Percentiles rank a stretch among this genome's conserved stretches.
phyloP scores from a whole-genome alignment of 2,888 invertebrate species.

The Xanthia icteritia region DNA sequence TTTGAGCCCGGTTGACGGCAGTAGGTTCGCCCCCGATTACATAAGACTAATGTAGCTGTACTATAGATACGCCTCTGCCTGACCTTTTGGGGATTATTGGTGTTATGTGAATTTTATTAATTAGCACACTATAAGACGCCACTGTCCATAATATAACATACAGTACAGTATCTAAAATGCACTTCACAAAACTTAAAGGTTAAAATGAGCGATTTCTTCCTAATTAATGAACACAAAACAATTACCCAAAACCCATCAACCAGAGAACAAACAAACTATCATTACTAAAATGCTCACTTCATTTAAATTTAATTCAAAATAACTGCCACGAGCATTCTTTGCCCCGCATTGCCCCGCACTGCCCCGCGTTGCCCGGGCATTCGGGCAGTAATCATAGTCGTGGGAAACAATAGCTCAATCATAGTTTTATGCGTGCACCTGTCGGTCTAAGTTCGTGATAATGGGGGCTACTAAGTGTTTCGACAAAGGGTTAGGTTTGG shows the following conservation, averaged over 20 bases:
- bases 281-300: conserved; percentile 51
- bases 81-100: no score
- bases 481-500: not conserved
- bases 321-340: conserved; percentile 53
- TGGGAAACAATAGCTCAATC: conserved; percentile 90
- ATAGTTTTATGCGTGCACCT: conserved; percentile 85
- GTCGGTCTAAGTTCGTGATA: conserved; percentile 76
- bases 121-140: not conserved
- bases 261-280: conserved; percentile 20
- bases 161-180: not conserved
- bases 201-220: not conserved
- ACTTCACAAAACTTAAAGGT: not conserved
- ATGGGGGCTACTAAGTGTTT: conserved; percentile 68
- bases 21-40: no score
- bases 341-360: conserved; percentile 17
- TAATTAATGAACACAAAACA: not conserved
- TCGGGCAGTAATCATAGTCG: conserved; percentile 72
- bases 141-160: not conserved
- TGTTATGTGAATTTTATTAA: not conserved
- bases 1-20: no score
- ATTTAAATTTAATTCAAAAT: conserved; percentile 57
- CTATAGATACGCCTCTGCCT: no score
- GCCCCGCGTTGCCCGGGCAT: conserved; percentile 16
- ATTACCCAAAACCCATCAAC: conserved; percentile 11
- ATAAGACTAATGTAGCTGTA: no score